These are phyloP conservation scores for Parascotia fuliginaria DNA, from an alignment of 2,888 invertebrate species.

Conservation along the genomic window DNA sequence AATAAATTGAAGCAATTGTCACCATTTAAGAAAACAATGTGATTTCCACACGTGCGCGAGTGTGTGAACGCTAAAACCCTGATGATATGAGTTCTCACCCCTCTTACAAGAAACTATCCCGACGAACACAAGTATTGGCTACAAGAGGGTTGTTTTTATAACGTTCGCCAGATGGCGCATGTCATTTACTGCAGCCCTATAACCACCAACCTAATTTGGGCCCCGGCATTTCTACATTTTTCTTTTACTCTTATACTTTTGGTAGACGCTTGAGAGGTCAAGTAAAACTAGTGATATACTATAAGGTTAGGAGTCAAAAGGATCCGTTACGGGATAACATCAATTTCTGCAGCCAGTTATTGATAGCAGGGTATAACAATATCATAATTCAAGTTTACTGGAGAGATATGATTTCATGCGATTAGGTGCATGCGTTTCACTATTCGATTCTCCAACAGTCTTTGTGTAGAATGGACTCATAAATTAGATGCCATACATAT, in stretches of 20 bases:
- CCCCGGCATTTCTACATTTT: constrained; percentile 30
- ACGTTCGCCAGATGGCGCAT: constrained; percentile 78
- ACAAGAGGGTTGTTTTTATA: constrained; percentile 81
- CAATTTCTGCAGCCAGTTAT: constrained; percentile 70
- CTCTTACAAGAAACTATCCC: constrained; percentile 80
- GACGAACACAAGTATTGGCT: constrained; percentile 69
- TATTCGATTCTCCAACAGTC: no score
- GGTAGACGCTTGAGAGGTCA: constrained; percentile 19
- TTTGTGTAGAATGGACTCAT: no score
- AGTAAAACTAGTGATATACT: constrained; percentile 51
- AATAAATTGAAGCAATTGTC: neutral
- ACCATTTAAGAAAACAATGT: neutral
- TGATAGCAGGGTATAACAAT: constrained; percentile 78
- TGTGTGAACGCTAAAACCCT: constrained; percentile 17
- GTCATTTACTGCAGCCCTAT: constrained; percentile 78
- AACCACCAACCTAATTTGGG: constrained; percentile 46
- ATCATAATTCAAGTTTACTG: constrained; percentile 65
- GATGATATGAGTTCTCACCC: constrained; percentile 52
- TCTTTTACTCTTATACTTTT: neutral
- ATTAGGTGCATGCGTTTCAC: neutral
- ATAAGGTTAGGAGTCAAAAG: constrained; percentile 80
- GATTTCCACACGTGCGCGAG: neutral
- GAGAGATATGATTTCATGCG: constrained; percentile 35
- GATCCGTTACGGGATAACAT: constrained; percentile 75
- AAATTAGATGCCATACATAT: no score